Evolutionary conservation across 1,140 invertebrate species (phyloP).

Genomic region (honey bee (Apis mellifera)): DNA sequence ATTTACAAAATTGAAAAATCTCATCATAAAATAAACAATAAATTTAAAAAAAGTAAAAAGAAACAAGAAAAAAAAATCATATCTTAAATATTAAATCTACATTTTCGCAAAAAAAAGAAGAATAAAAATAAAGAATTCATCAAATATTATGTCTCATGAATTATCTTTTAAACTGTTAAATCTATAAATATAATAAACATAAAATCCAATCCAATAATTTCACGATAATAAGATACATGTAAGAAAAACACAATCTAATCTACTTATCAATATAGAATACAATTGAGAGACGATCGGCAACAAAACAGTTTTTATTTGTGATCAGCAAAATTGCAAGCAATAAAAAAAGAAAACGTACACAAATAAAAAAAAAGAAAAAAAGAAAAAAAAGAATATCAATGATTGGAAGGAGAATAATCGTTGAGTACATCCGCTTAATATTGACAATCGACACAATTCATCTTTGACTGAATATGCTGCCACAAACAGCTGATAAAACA

Average conservation of each 20-base stretch:
- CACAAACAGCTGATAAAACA: too few species aligned
- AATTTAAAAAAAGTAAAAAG: too few species aligned
- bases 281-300: background rate
- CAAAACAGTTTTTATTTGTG: background rate
- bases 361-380: background rate
- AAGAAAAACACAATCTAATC: background rate
- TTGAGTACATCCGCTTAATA: conserved; percentile 33
- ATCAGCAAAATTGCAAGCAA: conserved; percentile 10
- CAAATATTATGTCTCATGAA: background rate
- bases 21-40: too few species aligned
- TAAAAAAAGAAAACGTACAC: too few species aligned
- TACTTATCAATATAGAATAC: background rate
- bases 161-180: background rate
- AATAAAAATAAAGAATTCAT: too few species aligned
- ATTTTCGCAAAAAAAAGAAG: too few species aligned
- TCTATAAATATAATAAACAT: background rate
- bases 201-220: background rate
- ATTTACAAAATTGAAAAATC: too few species aligned
- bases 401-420: background rate
- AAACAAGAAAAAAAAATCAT: too few species aligned
- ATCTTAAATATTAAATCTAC: too few species aligned
- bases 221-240: background rate
- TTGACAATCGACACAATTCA: conserved; percentile 13
- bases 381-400: background rate
- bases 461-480: conserved; percentile 40